Base-by-base conservation (phyloP, 2,888 invertebrate species). In the Tolmerus cingulatus region DNA sequence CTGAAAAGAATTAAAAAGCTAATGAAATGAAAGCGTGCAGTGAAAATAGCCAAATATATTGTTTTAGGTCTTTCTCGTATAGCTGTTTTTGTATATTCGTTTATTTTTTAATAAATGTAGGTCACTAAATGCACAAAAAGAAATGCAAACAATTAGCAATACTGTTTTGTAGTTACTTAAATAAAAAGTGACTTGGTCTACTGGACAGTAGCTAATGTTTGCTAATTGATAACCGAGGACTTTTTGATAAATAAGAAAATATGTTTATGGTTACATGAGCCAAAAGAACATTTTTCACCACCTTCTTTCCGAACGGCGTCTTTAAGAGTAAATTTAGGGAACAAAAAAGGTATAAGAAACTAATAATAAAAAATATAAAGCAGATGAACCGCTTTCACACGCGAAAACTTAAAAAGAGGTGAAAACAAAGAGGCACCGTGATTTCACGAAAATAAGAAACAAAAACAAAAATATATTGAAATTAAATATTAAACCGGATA, bases 301-400 rank as follows among this genome's bases (percentile, higher is more conserved):
- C 66, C 66, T 66, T 66, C 23, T 66, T 66, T 66, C 66, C 66
- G 66, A 66, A 66, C 78, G 51, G 51, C 51, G 79, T 79, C 79
- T 79, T 51, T 46, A 66, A 79, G 43, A 79, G 43, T 79, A 79
- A 79, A 46, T 51, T 79, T 79, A 78, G 40, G 46, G 46, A 79
- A 51, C 51, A 79, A 79, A 27, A 79, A 79, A 51, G 79, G 66
- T 66, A 66, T 66, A 79, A 79, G 51, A 46, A 51, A 79, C 51
- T 46, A 78, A 78, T 51, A 76, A 76, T 19, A 76, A 76, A 30
- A n/a, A 76, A 76, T 34, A 76, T 30, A 12, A 66, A 66, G 27
- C 66, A 66, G 66, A 12, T 66, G 8, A 66, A 66, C 66, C n/a
- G 66, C 66, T 66, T 66, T 66, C 23, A 66, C 23, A 23, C 27